Conservation (phyloP, 2,113 vertebrate genomes). For the Podarcis cretensis region DNA sequence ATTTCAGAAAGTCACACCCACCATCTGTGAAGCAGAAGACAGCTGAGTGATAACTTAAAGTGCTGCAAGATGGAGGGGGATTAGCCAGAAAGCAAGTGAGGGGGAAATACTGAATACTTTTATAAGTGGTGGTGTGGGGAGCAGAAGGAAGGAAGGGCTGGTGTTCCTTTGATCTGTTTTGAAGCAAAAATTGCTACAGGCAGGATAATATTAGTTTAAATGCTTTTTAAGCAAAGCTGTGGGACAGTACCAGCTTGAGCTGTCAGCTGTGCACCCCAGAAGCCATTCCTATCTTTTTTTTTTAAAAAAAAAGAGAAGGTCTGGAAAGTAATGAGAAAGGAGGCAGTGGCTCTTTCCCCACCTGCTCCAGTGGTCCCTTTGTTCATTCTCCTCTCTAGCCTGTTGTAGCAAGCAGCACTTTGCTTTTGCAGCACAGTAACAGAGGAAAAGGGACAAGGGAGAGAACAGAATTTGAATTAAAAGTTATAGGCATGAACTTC, state of each 20-base stretch:
- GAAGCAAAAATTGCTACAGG: constrained; percentile 1
- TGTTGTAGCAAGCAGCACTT: background rate
- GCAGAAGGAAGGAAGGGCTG: background rate
- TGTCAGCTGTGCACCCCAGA: background rate
- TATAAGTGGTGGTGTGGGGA: background rate
- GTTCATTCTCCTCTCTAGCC: background rate
- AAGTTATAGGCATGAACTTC: background rate
- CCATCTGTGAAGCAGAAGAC: constrained; percentile 58
- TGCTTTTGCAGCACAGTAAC: background rate
- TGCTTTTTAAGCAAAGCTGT: background rate
- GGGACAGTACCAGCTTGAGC: background rate
- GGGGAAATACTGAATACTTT: background rate
- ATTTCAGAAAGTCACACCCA: constrained; percentile 40
- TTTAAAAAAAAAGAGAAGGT: too few species aligned
- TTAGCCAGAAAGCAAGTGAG: background rate
- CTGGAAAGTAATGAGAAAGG: background rate
- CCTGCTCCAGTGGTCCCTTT: background rate
- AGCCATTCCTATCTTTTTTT: background rate
- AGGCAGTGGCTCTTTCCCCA: background rate
- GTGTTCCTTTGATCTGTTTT: background rate
- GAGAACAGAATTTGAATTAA: background rate
- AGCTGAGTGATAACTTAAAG: constrained; percentile 8
- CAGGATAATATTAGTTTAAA: background rate
- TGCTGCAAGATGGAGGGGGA: rapidly evolving
- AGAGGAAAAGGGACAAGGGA: background rate